phyloP scores from a whole-genome alignment of 2,888 invertebrate genomes.

The Troides helena region DNA sequence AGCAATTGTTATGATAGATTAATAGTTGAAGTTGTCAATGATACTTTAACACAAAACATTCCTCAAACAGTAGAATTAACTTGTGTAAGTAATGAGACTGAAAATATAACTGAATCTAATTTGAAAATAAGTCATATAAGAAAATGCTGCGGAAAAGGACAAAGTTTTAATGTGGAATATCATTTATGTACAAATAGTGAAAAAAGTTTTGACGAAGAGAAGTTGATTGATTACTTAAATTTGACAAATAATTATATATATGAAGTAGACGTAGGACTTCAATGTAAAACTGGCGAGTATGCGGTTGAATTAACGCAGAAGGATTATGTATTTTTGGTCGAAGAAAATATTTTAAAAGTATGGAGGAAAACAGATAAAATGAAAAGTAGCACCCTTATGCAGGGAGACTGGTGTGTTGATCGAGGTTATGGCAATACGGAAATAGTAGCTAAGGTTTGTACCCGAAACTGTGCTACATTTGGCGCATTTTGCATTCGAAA shows the following conservation, averaged over 20 bases:
- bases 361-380: conserved; percentile 39
- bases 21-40: conserved; percentile 54
- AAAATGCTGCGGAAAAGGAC: conserved; percentile 67
- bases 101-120: conserved; percentile 36
- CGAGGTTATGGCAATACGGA: conserved; percentile 42
- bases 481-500: conserved; percentile 72
- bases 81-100: conserved; percentile 49
- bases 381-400: conserved; percentile 38
- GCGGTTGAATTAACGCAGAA: conserved; percentile 56
- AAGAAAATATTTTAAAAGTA: conserved; percentile 52
- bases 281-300: conserved; percentile 61
- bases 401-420: conserved; percentile 72
- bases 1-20: conserved; percentile 61
- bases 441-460: conserved; percentile 62
- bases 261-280: conserved; percentile 55
- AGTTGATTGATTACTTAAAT: conserved; percentile 48
- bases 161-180: conserved; percentile 55
- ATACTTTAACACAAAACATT: conserved; percentile 49
- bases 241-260: conserved; percentile 48
- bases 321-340: conserved; percentile 48
- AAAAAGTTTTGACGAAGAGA: conserved; percentile 43
- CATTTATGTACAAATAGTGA: conserved; percentile 54
- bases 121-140: conserved; percentile 51
- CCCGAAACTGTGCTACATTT: conserved; percentile 51
- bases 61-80: conserved; percentile 58